Base-by-base conservation (phyloP, 2,113 vertebrate genomes). In the Pongo pygmaeus region DNA sequence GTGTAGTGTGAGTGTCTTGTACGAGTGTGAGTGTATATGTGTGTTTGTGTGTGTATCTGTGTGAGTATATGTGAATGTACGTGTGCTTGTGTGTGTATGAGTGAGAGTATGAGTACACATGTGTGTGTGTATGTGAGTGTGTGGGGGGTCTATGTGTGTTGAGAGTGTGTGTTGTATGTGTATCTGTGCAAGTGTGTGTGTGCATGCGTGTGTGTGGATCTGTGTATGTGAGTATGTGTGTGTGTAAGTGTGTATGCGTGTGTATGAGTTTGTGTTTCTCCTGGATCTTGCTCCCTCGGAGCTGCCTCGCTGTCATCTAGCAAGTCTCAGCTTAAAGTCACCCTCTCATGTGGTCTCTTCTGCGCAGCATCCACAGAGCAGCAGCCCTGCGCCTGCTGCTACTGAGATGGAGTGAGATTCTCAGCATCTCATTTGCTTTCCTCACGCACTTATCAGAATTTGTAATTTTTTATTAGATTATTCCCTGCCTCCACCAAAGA, bases 331-430 rank as follows among this genome's bases (percentile, higher is more conserved):
- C 46, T 5, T 27, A 23, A 17, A 30, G 48, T 35, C 40, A 55
- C 32, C n/a, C 1, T 1, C 46, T 38, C 5, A 0, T 11, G 12
- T 2, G 5, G 11, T 43, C 79, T 17, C 55, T 46, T 25, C 46
- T 4, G 30, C 69, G 59, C 30, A 2, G 3, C 3, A 0, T 27
- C 70, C 25, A 3, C 20, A 50, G 46, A 35, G 43, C 2, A 16
- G 30, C 27, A 32, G 9, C 2, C 1, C 6, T 3, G 30, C 6
- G 16, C 50, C 52, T 1, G 13, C 25, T 23, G 32, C 0, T 16
- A 13, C 17, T 38, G 23, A 43, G 40, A 79, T 1, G 6, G 74
- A 38, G 35, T 22, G 38, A 52, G 4, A 16, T 5, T 48, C 80
- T 46, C 46, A 4, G 59, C n/a, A 2, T 32, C 59, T 30, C 72